Conservation (phyloP, 2,113 vertebrate species). For the Lanius ludovicianus region DNA sequence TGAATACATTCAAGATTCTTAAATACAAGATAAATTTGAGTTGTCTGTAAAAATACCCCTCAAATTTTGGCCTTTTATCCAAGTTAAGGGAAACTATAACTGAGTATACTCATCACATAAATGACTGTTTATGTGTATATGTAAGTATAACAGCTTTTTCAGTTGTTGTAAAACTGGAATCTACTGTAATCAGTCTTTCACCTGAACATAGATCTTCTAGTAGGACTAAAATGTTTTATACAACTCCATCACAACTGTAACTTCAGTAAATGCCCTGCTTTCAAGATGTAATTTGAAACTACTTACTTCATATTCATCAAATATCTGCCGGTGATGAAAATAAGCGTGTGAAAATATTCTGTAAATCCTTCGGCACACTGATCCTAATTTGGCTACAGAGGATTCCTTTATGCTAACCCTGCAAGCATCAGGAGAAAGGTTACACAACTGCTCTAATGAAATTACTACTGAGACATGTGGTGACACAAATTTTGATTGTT, state of each 20-base stretch:
- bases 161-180: neutral
- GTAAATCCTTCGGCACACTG: constrained; percentile 98
- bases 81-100: neutral
- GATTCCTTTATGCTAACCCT: constrained; percentile 99
- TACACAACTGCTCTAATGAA: neutral
- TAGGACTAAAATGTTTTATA: neutral
- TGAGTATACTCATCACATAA: neutral
- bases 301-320: constrained; percentile 98
- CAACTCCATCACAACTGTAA: neutral
- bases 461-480: rapidly evolving
- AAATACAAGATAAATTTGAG: neutral
- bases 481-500: neutral
- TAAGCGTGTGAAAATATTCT: constrained; percentile 99
- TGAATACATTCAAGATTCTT: neutral
- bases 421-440: constrained; percentile 38
- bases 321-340: constrained; percentile 99
- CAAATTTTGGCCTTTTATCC: neutral
- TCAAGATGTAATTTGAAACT: neutral
- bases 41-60: neutral
- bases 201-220: neutral
- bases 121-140: neutral
- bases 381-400: constrained; percentile 98
- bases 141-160: neutral
- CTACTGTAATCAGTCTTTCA: neutral
- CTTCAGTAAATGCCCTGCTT: neutral